Base-by-base conservation (phyloP, 2,113 vertebrate species). In the Condylura cristata region DNA sequence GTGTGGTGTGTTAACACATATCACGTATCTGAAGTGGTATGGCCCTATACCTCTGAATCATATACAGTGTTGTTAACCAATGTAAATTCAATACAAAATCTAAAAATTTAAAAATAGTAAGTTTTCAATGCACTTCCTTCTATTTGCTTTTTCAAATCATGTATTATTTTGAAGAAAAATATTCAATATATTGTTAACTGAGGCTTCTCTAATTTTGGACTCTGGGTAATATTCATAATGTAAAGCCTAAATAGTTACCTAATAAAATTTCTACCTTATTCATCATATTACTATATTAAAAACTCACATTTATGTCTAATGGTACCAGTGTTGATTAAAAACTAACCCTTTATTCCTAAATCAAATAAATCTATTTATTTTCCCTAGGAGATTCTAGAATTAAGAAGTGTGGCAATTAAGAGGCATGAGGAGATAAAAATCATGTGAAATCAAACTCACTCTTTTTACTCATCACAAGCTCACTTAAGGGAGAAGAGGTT, bases 101-200 rank as follows among this genome's bases (percentile, higher is more conserved):
- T 22, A 56, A 22, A 51, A 16, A 51, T 51, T 51, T 56, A 56
- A 56, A 56, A 56, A 22, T 53, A 17, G 18, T 53, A 53, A 60
- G 53, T 56, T 61, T 46, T 71, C 17, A 75, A 32, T 68, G 32
- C 2, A 56, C 11, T 18, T 79, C 6, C 22, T n/a, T 0, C 13
- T 79, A 13, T 71, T 82, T 72, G 20, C 14, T 79, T 86, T 94
- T 82, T 90, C 48, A 78, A 94, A 46, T 78, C 41, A 60, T 11
- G 11, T 39, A 60, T 76, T 70, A 12, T 60, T 89, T 61, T 78
- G 22, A 85, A 22, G 9, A 81, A 94, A 91, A 94, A 4, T n/a
- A 24, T 85, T 81, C 16, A 56, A 81, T 44, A 32, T 30, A 53
- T 6, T 51, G 26, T 46, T 82, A 86, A 82, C 6, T 32, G 32